These are phyloP conservation scores for Cheilosia variabilis DNA, from an alignment of 2,888 invertebrate genomes.

Conservation along the genomic window DNA sequence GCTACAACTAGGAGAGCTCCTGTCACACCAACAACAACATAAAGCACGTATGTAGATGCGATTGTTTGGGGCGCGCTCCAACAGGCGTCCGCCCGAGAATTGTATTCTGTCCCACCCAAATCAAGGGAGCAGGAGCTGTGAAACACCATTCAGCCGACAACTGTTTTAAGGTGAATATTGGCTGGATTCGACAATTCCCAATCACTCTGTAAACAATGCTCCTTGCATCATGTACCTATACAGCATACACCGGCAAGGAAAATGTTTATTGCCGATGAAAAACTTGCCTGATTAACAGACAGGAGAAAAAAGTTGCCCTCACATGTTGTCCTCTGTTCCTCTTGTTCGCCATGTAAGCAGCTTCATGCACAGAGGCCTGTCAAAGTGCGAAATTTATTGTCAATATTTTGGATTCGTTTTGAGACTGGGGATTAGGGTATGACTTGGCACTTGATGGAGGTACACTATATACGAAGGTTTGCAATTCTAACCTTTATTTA, in stretches of 20 bases:
- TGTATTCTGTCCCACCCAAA: not conserved
- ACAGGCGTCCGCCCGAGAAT: conserved; percentile 33
- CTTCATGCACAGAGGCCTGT: conserved; percentile 40
- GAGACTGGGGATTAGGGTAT: conserved; percentile 40
- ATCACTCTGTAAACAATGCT: conserved; percentile 70
- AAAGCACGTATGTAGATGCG: conserved; percentile 20
- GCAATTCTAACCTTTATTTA: conserved; percentile 48
- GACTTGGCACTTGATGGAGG: conserved; percentile 33
- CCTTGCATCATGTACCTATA: conserved; percentile 46
- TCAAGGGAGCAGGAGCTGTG: not conserved
- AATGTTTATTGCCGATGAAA: conserved; percentile 25
- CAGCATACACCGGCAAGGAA: conserved; percentile 13
- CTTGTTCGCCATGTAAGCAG: not conserved
- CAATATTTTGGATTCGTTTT: conserved; percentile 59
- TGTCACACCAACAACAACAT: conserved; percentile 51
- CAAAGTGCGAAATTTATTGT: conserved; percentile 68
- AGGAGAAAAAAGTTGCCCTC: conserved; percentile 5
- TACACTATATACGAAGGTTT: conserved; percentile 6
- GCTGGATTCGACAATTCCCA: conserved; percentile 73
- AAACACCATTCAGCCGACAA: conserved; percentile 57
- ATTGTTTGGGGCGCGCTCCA: not conserved
- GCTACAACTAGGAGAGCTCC: conserved; percentile 43
- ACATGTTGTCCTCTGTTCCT: conserved; percentile 15
- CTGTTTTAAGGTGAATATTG: conserved; percentile 70
- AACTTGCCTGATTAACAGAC: not conserved